These are phyloP conservation scores for Temnothorax longispinosus DNA, from an alignment of 1,140 invertebrate species.

Conservation along the genomic window DNA sequence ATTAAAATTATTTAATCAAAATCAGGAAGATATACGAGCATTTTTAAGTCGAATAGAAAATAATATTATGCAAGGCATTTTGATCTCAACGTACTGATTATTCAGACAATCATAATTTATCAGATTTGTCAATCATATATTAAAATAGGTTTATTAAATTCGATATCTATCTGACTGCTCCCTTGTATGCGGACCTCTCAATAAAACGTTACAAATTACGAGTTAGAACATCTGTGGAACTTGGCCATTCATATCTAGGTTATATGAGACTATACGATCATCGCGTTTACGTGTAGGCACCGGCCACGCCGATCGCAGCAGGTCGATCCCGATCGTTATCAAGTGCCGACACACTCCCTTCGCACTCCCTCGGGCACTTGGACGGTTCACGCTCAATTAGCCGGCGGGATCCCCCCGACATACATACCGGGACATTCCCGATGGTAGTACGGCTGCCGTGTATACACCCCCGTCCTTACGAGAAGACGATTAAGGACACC, in stretches of 20 bases:
- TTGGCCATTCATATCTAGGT: constrained; percentile 10
- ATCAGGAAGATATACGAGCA: neutral
- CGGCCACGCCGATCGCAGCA: constrained; percentile 2
- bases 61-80: neutral
- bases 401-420: constrained; percentile 16
- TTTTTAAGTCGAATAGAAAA: neutral
- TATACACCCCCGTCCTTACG: constrained; percentile 61
- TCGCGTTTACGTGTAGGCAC: constrained; percentile 19
- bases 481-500: constrained; percentile 71
- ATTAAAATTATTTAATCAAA: neutral
- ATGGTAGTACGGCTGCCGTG: neutral
- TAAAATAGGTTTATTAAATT: neutral
- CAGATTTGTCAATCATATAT: neutral
- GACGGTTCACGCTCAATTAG: constrained; percentile 61
- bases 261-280: neutral
- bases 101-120: neutral
- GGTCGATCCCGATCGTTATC: constrained; percentile 53
- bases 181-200: neutral
- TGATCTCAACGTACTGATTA: neutral
- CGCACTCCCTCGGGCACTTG: constrained; percentile 50
- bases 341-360: constrained; percentile 53
- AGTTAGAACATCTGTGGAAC: neutral
- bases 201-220: neutral
- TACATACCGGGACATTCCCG: constrained; percentile 50
- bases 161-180: neutral